Base-by-base conservation (phyloP, 2,797 vertebrate genomes). In the Parauchenoglanis punctatus region DNA sequence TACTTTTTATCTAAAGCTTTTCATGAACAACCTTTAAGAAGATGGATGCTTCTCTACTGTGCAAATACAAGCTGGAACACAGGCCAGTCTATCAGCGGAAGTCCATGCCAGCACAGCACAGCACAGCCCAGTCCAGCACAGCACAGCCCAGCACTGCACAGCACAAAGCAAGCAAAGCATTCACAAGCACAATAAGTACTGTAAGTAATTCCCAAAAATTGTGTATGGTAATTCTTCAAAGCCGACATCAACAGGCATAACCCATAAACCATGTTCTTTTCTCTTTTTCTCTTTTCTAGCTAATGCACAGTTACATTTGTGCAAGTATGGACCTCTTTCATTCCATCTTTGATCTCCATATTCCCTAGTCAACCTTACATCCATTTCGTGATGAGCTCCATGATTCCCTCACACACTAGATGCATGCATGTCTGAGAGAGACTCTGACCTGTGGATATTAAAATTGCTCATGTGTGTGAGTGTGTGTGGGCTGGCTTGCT, bases 361-460 rank as follows among this genome's bases (percentile, higher is more conserved):
- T 75, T 93, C 85, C 86, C 86, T 65, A 90, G 86, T 89, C 81
- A 88, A 84, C 77, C 31, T 92, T 91, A 78, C 88, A 91, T 93
- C 85, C 88, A 89, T 90, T 87, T 87, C 90, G 85, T 81, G 44
- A 87, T 13, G 23, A 83, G 91, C 90, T 87, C 91, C 89, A 72
- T 83, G 93, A 91, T 89, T 88, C 92, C 92, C 89, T 87, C 85
- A 31, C 40, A 85, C 87, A 77, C 76, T 73, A 67, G 85, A 90
- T 86, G 12, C 89, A 90, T 91, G 91, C 90, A 91, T 93, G 92
- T 87, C 84, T 91, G 85, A 89, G 82, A 85, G 88, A 28, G 80
- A 85, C 89, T 93, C 92, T 94, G 92, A 92, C 93, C 92, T 91
- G 86, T 91, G 93, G 93, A 93, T 93, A 92, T 91, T 88, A 93